A percentile compares a stretch with the other conserved stretches of the same genome.
Evolutionary conservation across 2,888 invertebrate species (phyloP).

Genomic region (Leptinotarsa tumamoca): DNA sequence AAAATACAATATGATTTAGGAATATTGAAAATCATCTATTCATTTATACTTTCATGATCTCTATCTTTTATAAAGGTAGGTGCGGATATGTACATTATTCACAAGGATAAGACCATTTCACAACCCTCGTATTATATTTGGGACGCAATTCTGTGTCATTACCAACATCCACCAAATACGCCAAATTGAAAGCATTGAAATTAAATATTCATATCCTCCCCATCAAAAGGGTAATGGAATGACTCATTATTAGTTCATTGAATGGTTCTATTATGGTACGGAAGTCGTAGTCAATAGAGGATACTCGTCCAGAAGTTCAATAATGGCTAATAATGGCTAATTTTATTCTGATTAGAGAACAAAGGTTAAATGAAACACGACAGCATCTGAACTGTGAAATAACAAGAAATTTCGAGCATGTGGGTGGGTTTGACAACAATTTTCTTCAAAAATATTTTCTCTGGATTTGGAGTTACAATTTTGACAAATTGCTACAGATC

Average conservation of each 20-base stretch:
- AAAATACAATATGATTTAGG: too few relatives aligned
- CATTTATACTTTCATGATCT: too few relatives aligned
- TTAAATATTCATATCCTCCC: background rate
- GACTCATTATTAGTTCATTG: background rate
- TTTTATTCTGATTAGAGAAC: background rate
- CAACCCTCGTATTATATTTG: background rate
- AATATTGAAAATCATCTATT: too few relatives aligned
- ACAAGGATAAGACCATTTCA: too few relatives aligned
- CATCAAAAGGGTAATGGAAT: background rate
- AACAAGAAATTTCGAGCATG: background rate
- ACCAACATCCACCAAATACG: background rate
- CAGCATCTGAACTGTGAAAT: background rate
- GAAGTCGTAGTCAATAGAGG: background rate
- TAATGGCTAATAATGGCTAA: background rate
- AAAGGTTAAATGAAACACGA: background rate
- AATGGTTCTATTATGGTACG: background rate
- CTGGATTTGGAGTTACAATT: background rate
- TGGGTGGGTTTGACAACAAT: background rate
- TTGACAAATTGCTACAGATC: too few relatives aligned
- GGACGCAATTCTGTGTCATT: background rate
- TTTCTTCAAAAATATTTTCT: background rate
- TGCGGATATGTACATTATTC: too few relatives aligned
- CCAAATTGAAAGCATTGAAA: background rate
- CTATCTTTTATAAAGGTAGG: too few relatives aligned
- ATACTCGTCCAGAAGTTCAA: background rate